Conservation (phyloP, 2,888 invertebrate genomes). For the Drosophila subquinaria region DNA sequence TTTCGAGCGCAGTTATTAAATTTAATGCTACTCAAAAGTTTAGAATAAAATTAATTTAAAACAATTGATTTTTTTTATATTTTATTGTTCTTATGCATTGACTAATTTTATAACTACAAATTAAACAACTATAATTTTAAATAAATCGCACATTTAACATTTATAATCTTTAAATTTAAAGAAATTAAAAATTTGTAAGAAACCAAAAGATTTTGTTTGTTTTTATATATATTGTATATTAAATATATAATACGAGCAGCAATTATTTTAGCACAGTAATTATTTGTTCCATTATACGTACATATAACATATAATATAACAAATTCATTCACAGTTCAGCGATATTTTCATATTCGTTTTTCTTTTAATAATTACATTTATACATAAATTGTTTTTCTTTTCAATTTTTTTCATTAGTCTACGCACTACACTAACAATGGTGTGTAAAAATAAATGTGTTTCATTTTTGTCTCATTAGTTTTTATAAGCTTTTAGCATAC, state of each 20-base stretch:
- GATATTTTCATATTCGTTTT: slow-evolving; percentile 48
- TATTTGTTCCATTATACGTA: slow-evolving; percentile 55
- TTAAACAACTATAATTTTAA: slow-evolving; percentile 44
- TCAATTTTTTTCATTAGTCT: slow-evolving; percentile 56
- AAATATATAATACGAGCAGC: slow-evolving; percentile 51
- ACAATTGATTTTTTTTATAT: slow-evolving; percentile 35
- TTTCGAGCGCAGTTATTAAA: too few species aligned
- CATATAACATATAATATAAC: slow-evolving; percentile 75
- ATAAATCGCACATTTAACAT: slow-evolving; percentile 38
- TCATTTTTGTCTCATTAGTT: slow-evolving; percentile 39
- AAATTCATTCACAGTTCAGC: slow-evolving; percentile 75
- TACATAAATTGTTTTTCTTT: slow-evolving; percentile 38
- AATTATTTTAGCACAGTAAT: slow-evolving; percentile 40
- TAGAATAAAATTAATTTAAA: background rate
- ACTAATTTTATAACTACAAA: slow-evolving; percentile 49
- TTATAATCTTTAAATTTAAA: slow-evolving; percentile 17
- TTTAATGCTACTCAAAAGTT: background rate
- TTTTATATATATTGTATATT: slow-evolving; percentile 23
- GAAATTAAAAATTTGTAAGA: slow-evolving; percentile 30
- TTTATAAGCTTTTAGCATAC: slow-evolving; percentile 50
- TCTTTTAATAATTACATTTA: slow-evolving; percentile 67
- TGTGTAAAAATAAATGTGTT: slow-evolving; percentile 81
- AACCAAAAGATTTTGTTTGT: slow-evolving; percentile 36
- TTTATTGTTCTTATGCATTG: slow-evolving; percentile 38
- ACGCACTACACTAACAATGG: slow-evolving; percentile 78